Base-by-base conservation (phyloP, 2,797 vertebrate genomes). In the Pantherophis vulpinus region DNA sequence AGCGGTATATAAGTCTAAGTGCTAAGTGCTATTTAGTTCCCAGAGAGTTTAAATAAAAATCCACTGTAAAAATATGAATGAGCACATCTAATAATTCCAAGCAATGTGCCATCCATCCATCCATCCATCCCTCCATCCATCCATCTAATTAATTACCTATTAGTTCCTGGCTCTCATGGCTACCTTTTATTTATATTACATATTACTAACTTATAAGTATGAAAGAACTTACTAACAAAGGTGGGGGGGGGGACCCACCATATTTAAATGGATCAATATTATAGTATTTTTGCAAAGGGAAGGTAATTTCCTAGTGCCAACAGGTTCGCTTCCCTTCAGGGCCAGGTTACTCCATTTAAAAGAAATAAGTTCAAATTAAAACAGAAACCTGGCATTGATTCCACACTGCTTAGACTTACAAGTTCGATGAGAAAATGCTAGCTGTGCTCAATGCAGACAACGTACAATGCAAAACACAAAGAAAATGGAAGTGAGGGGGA, bases 31-130 rank as follows among this genome's bases (percentile, higher is more conserved):
- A 20, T 74, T 74, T 37, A 32, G 87, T 66, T 29, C 27, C 27
- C 29, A 20, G 42, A 61, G 5, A 86, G 37, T n/a, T 47, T 91
- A 51, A 86, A 51, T 16, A 86, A 91, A 42, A 60, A 18, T 86
- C 18, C 12, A 16, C 16, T 66, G 51, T 86, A 66, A 63, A 88
- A 61, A 20, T 91, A 61, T 47, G 18, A 54, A 88, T 74, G 32
- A 88, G 32, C 32, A n/a, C 91, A 92, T 55, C 25, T 86, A 92
- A 32, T 58, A 42, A 92, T 92, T 88, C 91, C 54, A 88, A 27
- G 20, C 55, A 88, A 25, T 37, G 9, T 61, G 58, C 13, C n/a
- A 63, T 66, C 37, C 37, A 37, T 37, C 37, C 37, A 37, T 37
- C 37, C 37, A 37, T 37, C 37, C 37, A 37, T 37, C 37, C 37